Conservation (phyloP, 2,113 vertebrate species). For the human (Homo sapiens) region GRCh38 chr9:20445001-20445500, state of each 20-base stretch:
- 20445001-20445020: no score
- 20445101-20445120: neutral
- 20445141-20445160: neutral
- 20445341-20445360: neutral
- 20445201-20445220: conserved; percentile 26
- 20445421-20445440: neutral
- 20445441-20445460: neutral
- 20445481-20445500: neutral
- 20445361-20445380: conserved; percentile 29
- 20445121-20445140: neutral
- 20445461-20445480: neutral
- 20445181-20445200: neutral
- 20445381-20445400: neutral
- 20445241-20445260: neutral
- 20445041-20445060: no score
- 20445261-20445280: neutral
- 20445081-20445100: no score
- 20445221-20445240: neutral
- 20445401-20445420: neutral
- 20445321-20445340: conserved; percentile 14
- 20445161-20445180: neutral
- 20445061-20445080: no score
- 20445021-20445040: no score
- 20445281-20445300: neutral
- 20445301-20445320: neutral